Conservation (phyloP, 2,888 invertebrate genomes). For the Pinctada fucata region DNA sequence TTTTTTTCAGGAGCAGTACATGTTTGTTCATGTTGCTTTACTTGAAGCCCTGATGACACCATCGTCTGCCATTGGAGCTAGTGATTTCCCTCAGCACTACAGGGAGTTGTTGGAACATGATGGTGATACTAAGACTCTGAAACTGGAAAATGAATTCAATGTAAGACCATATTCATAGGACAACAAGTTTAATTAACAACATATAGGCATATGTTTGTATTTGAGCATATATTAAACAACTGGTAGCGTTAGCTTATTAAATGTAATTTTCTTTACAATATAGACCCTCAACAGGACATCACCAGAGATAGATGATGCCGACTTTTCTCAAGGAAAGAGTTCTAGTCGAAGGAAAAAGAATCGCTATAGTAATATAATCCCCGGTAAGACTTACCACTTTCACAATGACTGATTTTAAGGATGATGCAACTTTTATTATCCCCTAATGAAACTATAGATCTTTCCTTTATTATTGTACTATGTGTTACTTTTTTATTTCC, state of each 20-base stretch:
- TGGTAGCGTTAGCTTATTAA: no score
- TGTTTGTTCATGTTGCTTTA: slow-evolving; percentile 47
- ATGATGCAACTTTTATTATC: no score
- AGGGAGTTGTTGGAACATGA: slow-evolving; percentile 25
- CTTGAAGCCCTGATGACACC: slow-evolving; percentile 45
- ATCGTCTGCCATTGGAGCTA: slow-evolving; percentile 38
- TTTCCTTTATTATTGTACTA: no score
- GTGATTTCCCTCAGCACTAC: slow-evolving; percentile 33
- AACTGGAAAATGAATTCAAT: slow-evolving; percentile 54
- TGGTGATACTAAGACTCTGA: slow-evolving; percentile 26
- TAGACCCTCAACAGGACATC: slow-evolving; percentile 33
- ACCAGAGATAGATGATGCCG: slow-evolving; percentile 22
- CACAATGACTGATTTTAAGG: no score
- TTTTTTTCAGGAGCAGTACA: slow-evolving; percentile 45
- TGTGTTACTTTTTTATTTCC: no score
- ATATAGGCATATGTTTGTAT: no score
- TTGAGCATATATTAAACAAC: no score
- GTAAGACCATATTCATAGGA: slow-evolving; percentile 26
- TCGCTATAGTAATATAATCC: slow-evolving; percentile 38
- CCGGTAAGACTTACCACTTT: slow-evolving; percentile 27
- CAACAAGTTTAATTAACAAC: background rate
- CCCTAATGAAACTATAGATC: no score
- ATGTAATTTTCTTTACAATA: background rate
- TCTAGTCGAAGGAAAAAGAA: slow-evolving; percentile 38
- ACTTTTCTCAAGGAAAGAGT: slow-evolving; percentile 22